Conservation (phyloP, 2,113 vertebrate species). For the Vidua chalybeata region DNA sequence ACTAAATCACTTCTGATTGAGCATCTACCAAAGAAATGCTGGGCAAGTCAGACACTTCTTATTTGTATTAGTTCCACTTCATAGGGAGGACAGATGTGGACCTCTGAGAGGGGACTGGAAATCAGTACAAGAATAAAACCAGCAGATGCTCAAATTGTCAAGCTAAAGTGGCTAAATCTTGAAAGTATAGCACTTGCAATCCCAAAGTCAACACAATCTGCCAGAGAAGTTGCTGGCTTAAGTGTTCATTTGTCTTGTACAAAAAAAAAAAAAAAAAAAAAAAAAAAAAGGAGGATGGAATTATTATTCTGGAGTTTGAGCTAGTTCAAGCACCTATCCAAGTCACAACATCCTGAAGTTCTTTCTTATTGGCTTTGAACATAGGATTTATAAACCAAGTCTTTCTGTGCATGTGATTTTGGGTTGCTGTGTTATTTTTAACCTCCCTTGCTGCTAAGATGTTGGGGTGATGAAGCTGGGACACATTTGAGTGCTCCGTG, state of each 20-base stretch:
- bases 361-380: not conserved
- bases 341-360: not conserved
- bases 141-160: not conserved
- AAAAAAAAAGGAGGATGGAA: not conserved
- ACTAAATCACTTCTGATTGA: not conserved
- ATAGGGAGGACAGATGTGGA: not conserved
- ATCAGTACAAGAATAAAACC: not conserved
- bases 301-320: not conserved
- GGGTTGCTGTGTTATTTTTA: not conserved
- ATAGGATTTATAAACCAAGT: not conserved
- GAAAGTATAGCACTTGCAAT: not conserved
- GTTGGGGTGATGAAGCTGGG: not conserved
- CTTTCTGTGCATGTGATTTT: not conserved
- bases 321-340: not conserved
- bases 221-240: not conserved
- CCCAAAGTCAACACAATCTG: not conserved
- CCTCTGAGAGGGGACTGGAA: not conserved
- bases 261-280: not conserved
- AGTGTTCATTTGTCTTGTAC: not conserved
- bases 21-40: not conserved
- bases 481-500: not conserved
- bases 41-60: not conserved
- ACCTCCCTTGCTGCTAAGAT: not conserved
- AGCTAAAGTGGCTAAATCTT: not conserved
- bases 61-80: not conserved